Evolutionary conservation across 1,140 invertebrate species (phyloP).

Genomic region (Adoxophyes honmai): DNA sequence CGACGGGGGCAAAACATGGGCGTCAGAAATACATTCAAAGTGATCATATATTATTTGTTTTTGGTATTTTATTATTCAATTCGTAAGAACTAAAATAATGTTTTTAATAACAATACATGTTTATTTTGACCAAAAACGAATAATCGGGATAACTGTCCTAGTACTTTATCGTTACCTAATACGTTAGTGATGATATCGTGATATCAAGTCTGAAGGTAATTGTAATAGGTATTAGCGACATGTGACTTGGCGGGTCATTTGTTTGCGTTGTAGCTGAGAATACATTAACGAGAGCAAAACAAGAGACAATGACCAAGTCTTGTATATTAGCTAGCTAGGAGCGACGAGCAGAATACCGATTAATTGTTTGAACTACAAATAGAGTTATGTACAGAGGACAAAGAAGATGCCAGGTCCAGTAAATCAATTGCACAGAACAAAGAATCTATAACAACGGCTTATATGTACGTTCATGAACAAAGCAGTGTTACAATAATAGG

Average conservation of each 20-base stretch:
- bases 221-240: too few relatives aligned
- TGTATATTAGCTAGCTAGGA: slow-evolving; percentile 44
- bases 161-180: too few relatives aligned
- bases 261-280: slow-evolving; percentile 25
- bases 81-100: too few relatives aligned
- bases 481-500: slow-evolving; percentile 12
- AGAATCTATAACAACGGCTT: slow-evolving; percentile 16
- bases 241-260: slow-evolving; percentile 16
- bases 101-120: too few relatives aligned
- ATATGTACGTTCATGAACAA: slow-evolving; percentile 11
- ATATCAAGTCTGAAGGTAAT: too few relatives aligned
- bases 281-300: slow-evolving; percentile 36
- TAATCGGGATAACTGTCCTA: too few relatives aligned
- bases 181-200: too few relatives aligned
- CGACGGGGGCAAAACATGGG: too few relatives aligned
- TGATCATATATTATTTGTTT: too few relatives aligned
- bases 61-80: too few relatives aligned
- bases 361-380: slow-evolving; percentile 51
- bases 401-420: slow-evolving; percentile 51
- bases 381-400: slow-evolving; percentile 36
- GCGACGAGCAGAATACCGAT: slow-evolving; percentile 56
- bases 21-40: too few relatives aligned
- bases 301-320: slow-evolving; percentile 43
- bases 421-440: slow-evolving; percentile 31
- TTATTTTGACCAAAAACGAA: too few relatives aligned